phyloP scores from a whole-genome alignment of 1,140 invertebrate species.

The Charaxes varanes region DNA sequence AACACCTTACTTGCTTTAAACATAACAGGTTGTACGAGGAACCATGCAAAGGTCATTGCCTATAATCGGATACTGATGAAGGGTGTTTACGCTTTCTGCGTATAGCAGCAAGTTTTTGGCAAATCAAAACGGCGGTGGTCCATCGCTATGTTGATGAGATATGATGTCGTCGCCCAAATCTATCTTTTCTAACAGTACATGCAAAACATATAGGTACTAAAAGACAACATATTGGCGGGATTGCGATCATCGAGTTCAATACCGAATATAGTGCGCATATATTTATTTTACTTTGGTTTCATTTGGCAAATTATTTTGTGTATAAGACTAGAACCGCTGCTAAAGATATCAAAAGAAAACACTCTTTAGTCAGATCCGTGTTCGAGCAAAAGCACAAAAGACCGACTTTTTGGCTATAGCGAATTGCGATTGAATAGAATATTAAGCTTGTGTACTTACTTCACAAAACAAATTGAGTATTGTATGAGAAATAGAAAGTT shows the following conservation, averaged over 20 bases:
- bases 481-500: conserved; percentile 49
- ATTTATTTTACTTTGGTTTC: neutral
- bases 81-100: conserved; percentile 16
- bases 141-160: conserved; percentile 16
- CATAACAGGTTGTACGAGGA: neutral
- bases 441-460: conserved; percentile 54
- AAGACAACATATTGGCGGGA: conserved; percentile 47
- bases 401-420: conserved; percentile 40
- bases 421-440: conserved; percentile 52
- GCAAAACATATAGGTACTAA: conserved; percentile 51
- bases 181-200: conserved; percentile 39
- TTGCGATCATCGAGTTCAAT: conserved; percentile 64
- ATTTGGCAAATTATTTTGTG: conserved; percentile 1
- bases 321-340: conserved; percentile 5
- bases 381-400: conserved; percentile 45
- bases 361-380: conserved; percentile 21
- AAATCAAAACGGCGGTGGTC: conserved; percentile 15
- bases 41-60: conserved; percentile 9
- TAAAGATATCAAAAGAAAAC: conserved; percentile 8
- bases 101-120: conserved; percentile 15
- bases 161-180: conserved; percentile 15
- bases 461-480: conserved; percentile 41
- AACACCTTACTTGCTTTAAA: neutral
- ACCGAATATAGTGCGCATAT: conserved; percentile 17
- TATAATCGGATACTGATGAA: conserved; percentile 21